Percentiles rank a stretch among this genome's conserved stretches.
Conservation (phyloP, 2,888 invertebrate genomes). For the Pandemis corylana region DNA sequence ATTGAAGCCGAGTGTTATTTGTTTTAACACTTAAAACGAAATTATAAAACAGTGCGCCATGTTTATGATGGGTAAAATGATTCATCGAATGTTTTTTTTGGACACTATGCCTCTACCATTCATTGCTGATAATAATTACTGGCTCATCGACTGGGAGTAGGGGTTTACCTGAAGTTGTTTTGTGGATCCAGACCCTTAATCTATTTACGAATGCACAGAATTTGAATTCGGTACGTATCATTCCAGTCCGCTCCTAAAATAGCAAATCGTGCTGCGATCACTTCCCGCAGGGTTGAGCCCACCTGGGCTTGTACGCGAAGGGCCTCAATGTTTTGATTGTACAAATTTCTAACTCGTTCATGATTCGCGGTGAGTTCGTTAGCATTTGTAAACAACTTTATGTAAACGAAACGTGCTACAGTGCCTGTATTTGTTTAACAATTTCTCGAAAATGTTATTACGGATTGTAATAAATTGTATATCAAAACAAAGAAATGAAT, state of each 20-base stretch:
- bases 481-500: neutral
- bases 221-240: neutral
- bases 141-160: neutral
- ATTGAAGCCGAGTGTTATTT: neutral
- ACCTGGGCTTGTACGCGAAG: slow-evolving; percentile 17
- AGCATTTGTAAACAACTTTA: slow-evolving; percentile 39
- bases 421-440: slow-evolving; percentile 28
- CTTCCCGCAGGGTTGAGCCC: slow-evolving; percentile 5
- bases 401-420: slow-evolving; percentile 27
- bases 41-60: neutral
- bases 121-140: no score
- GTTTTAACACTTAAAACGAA: neutral
- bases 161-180: neutral
- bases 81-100: neutral
- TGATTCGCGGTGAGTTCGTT: slow-evolving; percentile 37
- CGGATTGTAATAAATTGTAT: neutral
- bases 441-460: slow-evolving; percentile 7
- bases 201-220: slow-evolving; percentile 2
- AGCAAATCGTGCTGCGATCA: neutral
- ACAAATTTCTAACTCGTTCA: slow-evolving; percentile 23
- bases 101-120: no score
- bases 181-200: neutral
- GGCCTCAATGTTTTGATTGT: slow-evolving; percentile 38
- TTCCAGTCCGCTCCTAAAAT: slow-evolving; percentile 2
- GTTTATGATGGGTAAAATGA: neutral